Evolutionary conservation across 2,113 vertebrate species (phyloP).

Genomic region (Electrona antarctica): DNA sequence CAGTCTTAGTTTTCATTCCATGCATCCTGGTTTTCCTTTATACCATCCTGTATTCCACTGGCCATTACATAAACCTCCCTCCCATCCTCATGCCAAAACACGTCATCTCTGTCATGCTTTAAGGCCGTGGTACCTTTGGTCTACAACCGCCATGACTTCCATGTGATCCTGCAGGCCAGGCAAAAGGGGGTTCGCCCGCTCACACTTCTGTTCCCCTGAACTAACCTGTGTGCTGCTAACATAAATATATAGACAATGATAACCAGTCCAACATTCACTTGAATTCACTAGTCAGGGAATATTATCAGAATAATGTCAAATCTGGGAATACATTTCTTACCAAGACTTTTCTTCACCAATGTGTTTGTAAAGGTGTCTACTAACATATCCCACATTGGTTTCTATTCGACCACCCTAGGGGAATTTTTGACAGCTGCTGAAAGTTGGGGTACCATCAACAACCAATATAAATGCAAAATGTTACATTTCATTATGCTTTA

Average conservation of each 20-base stretch:
- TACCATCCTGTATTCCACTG: constrained; percentile 13
- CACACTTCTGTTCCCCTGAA: constrained; percentile 65
- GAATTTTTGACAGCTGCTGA: no score
- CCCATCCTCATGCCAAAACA: constrained; percentile 3
- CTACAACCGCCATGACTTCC: constrained; percentile 58
- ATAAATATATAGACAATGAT: constrained; percentile 27
- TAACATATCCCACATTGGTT: no score
- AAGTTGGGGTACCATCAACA: no score
- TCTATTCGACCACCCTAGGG: no score
- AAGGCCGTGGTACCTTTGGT: constrained; percentile 67
- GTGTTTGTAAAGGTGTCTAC: no score
- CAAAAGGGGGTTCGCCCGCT: constrained; percentile 77
- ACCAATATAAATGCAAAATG: no score
- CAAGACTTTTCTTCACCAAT: no score
- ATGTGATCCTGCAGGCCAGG: constrained; percentile 69
- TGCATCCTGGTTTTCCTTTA: constrained; percentile 35
- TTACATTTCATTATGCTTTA: no score
- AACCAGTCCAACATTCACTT: constrained; percentile 25
- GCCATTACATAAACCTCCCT: constrained; percentile 12
- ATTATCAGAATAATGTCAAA: no score
- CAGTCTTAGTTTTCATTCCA: constrained; percentile 27
- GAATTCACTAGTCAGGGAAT: neutral
- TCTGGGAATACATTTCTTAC: no score
- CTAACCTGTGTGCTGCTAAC: constrained; percentile 58
- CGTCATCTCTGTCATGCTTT: constrained; percentile 39